Conservation (phyloP, 1,140 invertebrate species). For the Brachionus asplanchnoidis region DNA sequence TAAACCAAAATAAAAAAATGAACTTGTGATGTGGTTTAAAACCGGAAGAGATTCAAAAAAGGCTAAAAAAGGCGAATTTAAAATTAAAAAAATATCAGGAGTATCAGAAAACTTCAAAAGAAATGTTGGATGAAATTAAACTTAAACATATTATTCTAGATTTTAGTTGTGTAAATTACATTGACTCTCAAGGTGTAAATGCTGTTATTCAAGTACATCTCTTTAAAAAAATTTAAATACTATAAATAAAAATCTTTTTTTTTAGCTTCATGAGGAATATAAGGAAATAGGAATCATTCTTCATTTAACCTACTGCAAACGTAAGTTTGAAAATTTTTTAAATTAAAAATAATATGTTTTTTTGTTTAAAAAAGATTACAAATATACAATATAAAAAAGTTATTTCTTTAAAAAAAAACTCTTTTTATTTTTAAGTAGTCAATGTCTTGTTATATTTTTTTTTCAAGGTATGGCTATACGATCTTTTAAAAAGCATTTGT, state of each 20-base stretch:
- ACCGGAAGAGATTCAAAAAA: not conserved
- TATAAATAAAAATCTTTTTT: no score
- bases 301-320: slow-evolving; percentile 19
- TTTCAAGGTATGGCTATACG: not conserved
- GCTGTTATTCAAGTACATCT: slow-evolving; percentile 20
- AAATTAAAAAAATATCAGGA: not conserved
- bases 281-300: slow-evolving; percentile 19
- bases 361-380: not conserved
- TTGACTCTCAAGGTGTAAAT: slow-evolving; percentile 38
- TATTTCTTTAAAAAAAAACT: no score
- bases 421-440: no score
- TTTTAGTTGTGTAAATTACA: slow-evolving; percentile 39
- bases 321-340: not conserved
- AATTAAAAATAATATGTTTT: no score
- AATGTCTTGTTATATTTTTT: not conserved
- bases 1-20: no score
- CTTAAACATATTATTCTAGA: slow-evolving; percentile 34
- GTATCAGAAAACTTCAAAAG: not conserved
- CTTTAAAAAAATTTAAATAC: no score
- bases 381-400: no score
- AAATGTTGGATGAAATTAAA: not conserved
- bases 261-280: slow-evolving; percentile 13
- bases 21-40: not conserved
- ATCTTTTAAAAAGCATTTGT: not conserved
- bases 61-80: slow-evolving; percentile 9